phyloP scores from a whole-genome alignment of 2,113 vertebrate genomes.

The Callipepla californica region DNA sequence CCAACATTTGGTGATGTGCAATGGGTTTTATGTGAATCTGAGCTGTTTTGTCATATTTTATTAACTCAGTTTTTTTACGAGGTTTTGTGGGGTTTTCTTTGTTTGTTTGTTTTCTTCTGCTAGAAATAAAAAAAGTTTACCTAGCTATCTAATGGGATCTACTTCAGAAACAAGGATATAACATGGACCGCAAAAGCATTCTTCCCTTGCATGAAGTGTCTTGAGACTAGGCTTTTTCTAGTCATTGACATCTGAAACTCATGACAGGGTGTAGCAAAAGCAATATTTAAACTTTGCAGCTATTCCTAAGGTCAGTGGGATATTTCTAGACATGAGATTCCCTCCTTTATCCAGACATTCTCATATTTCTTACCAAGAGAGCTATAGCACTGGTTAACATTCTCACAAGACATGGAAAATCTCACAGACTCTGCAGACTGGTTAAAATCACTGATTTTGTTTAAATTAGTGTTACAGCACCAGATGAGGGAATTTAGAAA shows the following conservation, averaged over 20 bases:
- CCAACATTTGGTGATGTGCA: neutral
- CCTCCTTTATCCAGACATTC: neutral
- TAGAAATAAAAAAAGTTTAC: neutral
- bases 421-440: neutral
- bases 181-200: neutral
- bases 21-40: neutral
- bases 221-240: neutral
- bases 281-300: neutral
- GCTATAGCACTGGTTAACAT: neutral
- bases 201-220: neutral
- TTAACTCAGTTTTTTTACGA: neutral
- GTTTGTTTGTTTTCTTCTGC: neutral
- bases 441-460: neutral
- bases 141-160: neutral
- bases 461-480: neutral
- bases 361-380: neutral
- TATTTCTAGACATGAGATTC: neutral
- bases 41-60: neutral
- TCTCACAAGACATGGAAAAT: neutral
- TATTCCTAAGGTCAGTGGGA: neutral
- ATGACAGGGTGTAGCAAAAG: neutral
- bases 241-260: accelerated
- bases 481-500: neutral
- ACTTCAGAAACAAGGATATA: neutral
- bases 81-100: neutral